Conservation (phyloP, 2,797 vertebrate genomes). For the Schizopygopsis pylzovi region DNA sequence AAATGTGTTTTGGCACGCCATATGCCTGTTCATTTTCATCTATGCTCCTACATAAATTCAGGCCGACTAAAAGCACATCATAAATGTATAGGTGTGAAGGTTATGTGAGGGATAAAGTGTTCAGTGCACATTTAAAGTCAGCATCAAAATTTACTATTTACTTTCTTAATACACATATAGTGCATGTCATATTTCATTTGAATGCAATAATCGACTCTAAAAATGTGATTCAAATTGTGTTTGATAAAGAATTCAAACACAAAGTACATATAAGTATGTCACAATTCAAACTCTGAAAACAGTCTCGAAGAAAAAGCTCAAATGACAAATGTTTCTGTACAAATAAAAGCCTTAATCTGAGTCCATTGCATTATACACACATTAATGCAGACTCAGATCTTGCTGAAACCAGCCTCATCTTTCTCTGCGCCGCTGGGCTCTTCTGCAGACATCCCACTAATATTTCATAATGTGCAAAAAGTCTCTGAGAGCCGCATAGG, state of each 20-base stretch:
- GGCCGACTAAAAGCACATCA: constrained; percentile 20
- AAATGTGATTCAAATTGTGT: neutral
- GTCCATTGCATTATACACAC: neutral
- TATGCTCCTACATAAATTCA: neutral
- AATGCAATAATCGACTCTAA: neutral
- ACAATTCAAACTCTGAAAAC: neutral
- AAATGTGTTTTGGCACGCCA: constrained; percentile 15
- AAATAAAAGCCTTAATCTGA: neutral
- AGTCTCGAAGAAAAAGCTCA: neutral
- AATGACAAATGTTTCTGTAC: neutral
- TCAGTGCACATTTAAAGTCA: neutral
- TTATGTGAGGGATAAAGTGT: constrained; percentile 1
- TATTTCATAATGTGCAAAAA: constrained; percentile 49
- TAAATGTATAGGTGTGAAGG: neutral
- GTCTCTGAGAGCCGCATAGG: neutral
- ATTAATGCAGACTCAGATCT: constrained; percentile 11
- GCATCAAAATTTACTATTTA: neutral
- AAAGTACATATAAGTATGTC: neutral
- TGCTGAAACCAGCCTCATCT: neutral
- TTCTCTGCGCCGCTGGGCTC: neutral
- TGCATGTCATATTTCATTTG: neutral
- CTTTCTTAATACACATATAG: neutral
- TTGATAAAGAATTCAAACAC: neutral
- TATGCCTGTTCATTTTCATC: constrained; percentile 40
- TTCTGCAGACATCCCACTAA: constrained; percentile 40